A percentile compares a stretch with the other conserved stretches of the same genome.
Evolutionary conservation across 2,113 vertebrate genomes (phyloP).

Genomic region (Erythrolamprus reginae): DNA sequence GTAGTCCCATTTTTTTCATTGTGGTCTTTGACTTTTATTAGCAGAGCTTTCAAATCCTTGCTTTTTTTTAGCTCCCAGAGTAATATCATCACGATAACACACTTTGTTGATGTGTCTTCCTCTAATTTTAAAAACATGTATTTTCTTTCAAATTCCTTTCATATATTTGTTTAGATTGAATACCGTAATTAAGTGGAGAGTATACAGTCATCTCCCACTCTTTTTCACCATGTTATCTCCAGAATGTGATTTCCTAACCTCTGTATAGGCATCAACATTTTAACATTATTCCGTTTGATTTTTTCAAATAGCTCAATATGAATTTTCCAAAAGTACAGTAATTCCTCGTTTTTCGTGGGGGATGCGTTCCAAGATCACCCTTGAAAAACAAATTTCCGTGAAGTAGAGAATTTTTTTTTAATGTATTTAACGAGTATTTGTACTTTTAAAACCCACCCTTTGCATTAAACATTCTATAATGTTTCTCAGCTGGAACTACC

Average conservation of each 20-base stretch:
- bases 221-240: background rate
- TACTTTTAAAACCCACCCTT: too few relatives aligned
- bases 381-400: too few relatives aligned
- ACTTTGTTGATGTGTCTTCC: background rate
- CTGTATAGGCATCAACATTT: background rate
- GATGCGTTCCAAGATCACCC: too few relatives aligned
- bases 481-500: too few relatives aligned
- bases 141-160: background rate
- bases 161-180: background rate
- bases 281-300: background rate
- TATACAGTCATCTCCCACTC: background rate
- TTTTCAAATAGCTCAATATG: background rate
- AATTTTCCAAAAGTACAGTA: background rate
- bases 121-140: background rate
- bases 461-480: too few relatives aligned
- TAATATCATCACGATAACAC: background rate
- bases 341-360: too few relatives aligned
- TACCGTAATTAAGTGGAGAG: background rate
- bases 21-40: background rate
- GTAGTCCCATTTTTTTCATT: background rate
- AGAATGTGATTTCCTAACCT: background rate
- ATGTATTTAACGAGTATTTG: too few relatives aligned
- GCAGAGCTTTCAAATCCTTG: background rate
- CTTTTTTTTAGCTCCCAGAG: background rate
- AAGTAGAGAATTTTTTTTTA: too few relatives aligned